A percentile compares a stretch with the other conserved stretches of the same genome.
These are phyloP conservation scores for Axea sp. DNA, from an alignment of 2,888 invertebrate genomes.

Conservation along the genomic window DNA sequence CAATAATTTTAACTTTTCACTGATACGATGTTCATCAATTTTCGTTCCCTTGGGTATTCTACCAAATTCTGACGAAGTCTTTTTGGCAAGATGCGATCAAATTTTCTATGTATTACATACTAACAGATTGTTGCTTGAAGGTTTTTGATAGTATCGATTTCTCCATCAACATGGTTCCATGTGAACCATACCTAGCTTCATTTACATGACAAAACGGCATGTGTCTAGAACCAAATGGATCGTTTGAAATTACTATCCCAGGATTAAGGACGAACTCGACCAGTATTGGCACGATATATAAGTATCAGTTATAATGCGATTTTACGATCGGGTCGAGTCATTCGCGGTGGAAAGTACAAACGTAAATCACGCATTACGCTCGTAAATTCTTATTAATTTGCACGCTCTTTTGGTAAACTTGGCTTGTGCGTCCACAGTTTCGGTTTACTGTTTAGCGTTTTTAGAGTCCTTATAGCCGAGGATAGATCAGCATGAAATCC, in stretches of 20 bases:
- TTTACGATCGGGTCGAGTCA: conserved; percentile 49
- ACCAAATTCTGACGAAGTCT: no score
- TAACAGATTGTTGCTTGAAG: no score
- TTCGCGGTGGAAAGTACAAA: conserved; percentile 46
- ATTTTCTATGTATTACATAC: no score
- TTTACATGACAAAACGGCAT: conserved; percentile 49
- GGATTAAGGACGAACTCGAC: conserved; percentile 46
- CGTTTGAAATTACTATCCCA: conserved; percentile 47
- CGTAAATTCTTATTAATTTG: conserved; percentile 59
- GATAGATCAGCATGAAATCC: conserved; percentile 26
- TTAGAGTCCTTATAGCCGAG: conserved; percentile 20
- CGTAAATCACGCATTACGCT: conserved; percentile 51
- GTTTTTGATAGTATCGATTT: conserved; percentile 28
- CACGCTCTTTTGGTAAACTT: conserved; percentile 41
- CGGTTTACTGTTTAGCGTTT: conserved; percentile 33
- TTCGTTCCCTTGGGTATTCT: no score
- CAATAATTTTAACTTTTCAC: no score
- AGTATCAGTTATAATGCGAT: conserved; percentile 55
- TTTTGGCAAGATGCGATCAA: no score
- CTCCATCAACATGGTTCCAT: conserved; percentile 2
- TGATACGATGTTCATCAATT: no score
- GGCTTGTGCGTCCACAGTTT: conserved; percentile 12
- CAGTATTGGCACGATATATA: conserved; percentile 22
- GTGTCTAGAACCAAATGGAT: conserved; percentile 44
- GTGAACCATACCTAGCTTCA: conserved; percentile 26